Evolutionary conservation across 2,888 invertebrate species (phyloP).

Genomic region (Therioaphis trifolii): DNA sequence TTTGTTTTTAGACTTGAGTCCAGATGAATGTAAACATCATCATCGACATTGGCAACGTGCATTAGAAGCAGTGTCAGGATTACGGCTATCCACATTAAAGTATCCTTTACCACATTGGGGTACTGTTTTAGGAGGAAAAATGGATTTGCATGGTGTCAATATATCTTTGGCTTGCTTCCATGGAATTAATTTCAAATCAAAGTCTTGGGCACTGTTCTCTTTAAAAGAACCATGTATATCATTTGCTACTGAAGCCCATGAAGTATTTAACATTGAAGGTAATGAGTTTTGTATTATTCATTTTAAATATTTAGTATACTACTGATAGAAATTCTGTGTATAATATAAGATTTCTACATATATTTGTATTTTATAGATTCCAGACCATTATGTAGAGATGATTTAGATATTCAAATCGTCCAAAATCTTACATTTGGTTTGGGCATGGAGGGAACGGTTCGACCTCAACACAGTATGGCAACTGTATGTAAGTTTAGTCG

Average conservation of each 20-base stretch:
- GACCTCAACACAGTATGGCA: constrained; percentile 88
- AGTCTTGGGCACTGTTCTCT: constrained; percentile 96
- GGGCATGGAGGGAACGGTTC: constrained; percentile 76
- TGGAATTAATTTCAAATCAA: constrained; percentile 95
- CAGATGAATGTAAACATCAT: constrained; percentile 77
- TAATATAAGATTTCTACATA: too few relatives aligned
- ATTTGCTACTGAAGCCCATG: constrained; percentile 93
- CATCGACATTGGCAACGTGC: constrained; percentile 96
- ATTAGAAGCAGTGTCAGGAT: constrained; percentile 81
- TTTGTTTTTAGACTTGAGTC: constrained; percentile 65
- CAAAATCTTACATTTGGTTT: constrained; percentile 91
- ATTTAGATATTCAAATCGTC: constrained; percentile 80
- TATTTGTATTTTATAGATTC: constrained; percentile 36
- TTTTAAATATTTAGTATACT: not conserved
- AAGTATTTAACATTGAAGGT: constrained; percentile 79
- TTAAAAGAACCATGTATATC: constrained; percentile 91
- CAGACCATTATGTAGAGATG: constrained; percentile 45
- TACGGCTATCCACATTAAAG: constrained; percentile 77
- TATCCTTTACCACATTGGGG: constrained; percentile 70
- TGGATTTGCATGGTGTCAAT: constrained; percentile 89
- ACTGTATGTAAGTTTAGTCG: constrained; percentile 93
- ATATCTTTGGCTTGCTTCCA: constrained; percentile 97
- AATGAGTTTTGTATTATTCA: constrained; percentile 33
- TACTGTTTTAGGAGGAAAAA: constrained; percentile 86
- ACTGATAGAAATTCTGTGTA: too few relatives aligned